These are phyloP conservation scores for Carcharodon carcharias DNA, from an alignment of 2,797 vertebrate genomes.

Conservation along the genomic window DNA sequence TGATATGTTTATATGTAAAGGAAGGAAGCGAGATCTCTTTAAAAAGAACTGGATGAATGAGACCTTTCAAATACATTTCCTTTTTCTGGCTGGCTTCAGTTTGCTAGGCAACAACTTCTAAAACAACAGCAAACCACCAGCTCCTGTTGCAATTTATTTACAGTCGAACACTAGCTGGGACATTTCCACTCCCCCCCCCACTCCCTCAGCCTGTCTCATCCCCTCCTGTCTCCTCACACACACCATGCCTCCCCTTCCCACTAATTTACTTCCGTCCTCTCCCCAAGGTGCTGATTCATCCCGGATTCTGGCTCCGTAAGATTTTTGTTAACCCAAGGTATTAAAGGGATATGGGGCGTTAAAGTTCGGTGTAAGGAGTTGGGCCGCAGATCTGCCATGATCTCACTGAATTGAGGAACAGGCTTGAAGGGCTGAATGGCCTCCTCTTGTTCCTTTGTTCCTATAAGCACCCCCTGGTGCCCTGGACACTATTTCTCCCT, in stretches of 20 bases:
- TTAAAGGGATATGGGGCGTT: too few relatives aligned
- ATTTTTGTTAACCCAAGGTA: too few relatives aligned
- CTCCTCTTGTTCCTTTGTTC: too few relatives aligned
- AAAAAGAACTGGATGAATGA: constrained; percentile 32
- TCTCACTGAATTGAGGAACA: too few relatives aligned
- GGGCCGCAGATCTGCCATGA: too few relatives aligned
- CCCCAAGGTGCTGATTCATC: not conserved
- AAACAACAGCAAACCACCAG: not conserved
- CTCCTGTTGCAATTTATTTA: not conserved
- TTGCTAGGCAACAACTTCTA: not conserved
- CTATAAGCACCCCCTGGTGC: too few relatives aligned
- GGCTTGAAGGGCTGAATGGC: too few relatives aligned
- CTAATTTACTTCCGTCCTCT: not conserved
- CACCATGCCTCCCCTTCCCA: not conserved
- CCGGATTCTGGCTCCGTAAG: not conserved
- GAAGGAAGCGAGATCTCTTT: constrained; percentile 12
- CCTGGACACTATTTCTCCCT: not conserved
- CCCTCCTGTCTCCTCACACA: too few relatives aligned
- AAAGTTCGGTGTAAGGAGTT: too few relatives aligned
- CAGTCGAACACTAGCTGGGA: not conserved
- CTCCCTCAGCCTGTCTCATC: not conserved
- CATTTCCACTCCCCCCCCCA: not conserved
- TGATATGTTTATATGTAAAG: not conserved
- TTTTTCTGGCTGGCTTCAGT: not conserved
- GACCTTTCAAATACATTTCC: not conserved